Conservation (phyloP, 1,140 invertebrate species). For the Zaprionus davidi region DNA sequence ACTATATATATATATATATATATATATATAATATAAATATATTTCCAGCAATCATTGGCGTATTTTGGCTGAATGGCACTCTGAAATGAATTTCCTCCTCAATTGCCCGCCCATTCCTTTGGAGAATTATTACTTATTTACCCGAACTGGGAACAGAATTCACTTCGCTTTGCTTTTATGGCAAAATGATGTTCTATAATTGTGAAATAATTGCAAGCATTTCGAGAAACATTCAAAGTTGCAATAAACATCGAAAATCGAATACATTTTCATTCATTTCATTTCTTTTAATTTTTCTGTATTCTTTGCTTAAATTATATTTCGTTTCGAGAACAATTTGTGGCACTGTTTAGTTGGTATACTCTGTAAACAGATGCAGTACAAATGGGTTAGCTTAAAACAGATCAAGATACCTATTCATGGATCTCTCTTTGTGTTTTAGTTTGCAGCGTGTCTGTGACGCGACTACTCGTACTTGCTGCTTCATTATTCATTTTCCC, state of each 20-base stretch:
- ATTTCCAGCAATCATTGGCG: neutral
- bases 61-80: neutral
- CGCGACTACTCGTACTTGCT: neutral
- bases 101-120: neutral
- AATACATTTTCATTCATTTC: neutral
- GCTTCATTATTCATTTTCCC: slow-evolving; percentile 23
- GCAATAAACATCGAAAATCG: neutral
- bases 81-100: neutral
- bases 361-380: neutral
- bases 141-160: neutral
- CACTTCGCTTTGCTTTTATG: neutral
- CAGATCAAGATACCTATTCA: neutral
- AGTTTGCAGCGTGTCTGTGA: neutral
- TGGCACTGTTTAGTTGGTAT: neutral
- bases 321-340: neutral
- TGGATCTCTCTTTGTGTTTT: neutral
- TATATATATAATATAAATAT: neutral
- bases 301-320: neutral
- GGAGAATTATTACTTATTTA: slow-evolving; percentile 1
- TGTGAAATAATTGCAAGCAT: slow-evolving; percentile 5
- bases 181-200: slow-evolving; percentile 1
- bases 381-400: neutral
- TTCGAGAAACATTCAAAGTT: neutral
- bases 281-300: neutral
- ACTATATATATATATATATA: no score